Evolutionary conservation across 2,888 invertebrate genomes (phyloP), one percentile per base, ranked within the genome.

Genomic region (Tubiluchus corallicola): DNA sequence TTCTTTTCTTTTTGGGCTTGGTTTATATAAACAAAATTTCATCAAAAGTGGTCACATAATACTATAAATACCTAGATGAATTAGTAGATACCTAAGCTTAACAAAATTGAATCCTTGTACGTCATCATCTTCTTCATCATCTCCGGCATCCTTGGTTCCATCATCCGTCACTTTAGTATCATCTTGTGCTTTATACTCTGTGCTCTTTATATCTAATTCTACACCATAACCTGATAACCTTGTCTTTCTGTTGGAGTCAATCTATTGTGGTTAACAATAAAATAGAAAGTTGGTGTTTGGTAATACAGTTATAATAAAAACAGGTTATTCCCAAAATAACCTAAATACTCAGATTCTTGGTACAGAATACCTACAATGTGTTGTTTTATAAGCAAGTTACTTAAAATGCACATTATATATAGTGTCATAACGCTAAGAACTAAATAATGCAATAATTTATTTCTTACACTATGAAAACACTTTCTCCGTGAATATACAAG

Each of bases 111-210:
- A 88, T 45, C 96, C 96, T 60, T 78, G 77, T 43, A 79, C 72
- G 55, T 82, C 82, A 41, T 73, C 74, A 46, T 73, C 72, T 47
- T 71, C 71, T 17, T 74, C 73, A 37, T 65, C 64, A 46, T 62
- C 59, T 29, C 56, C 57, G 2, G 48, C 51, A 46, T 73, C 72
- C n/a, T n/a, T n/a, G n/a, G n/a, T n/a, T n/a, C n/a, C n/a, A n/a
- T n/a, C n/a, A n/a, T n/a, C 60, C 54, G 65, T 62, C 18, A 64
- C 61, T 61, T 79, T 77, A 4, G 76, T 72, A 59, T 80, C 79
- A 69, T 98, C 96, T 58, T 94, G 90, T 45, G 92, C 94, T 68
- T 96, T 98, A 61, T 99, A 99, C 64, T 99, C 98, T 0, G 96
- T 98, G 47, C 90, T 94, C 68, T 99, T 99, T 59, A 99, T 79